A percentile compares a stretch with the other conserved stretches of the same genome.
Evolutionary conservation across 1,140 invertebrate species (phyloP).

Genomic region (Polyergus mexicanus): DNA sequence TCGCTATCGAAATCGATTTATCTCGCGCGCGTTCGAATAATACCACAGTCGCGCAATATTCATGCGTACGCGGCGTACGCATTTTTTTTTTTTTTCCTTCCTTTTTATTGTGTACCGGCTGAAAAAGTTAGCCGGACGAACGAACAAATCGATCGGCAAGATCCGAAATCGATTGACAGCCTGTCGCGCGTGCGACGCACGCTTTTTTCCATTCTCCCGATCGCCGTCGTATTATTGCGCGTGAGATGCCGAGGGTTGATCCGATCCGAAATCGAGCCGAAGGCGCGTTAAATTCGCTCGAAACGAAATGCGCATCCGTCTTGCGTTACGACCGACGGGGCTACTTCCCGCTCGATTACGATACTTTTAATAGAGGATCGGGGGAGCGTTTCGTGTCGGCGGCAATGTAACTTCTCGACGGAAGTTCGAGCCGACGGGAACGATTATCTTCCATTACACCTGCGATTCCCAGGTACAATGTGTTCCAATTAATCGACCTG

Average conservation of each 20-base stretch:
- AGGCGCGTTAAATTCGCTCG: constrained; percentile 55
- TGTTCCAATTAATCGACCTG: constrained; percentile 79
- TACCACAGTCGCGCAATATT: constrained; percentile 31
- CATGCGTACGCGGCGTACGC: constrained; percentile 8
- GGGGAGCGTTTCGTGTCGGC: constrained; percentile 70
- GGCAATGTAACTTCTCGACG: constrained; percentile 77
- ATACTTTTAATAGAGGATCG: constrained; percentile 74
- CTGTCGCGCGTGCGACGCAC: constrained; percentile 28
- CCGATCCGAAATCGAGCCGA: constrained; percentile 35
- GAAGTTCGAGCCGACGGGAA: constrained; percentile 71
- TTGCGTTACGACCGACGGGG: constrained; percentile 46
- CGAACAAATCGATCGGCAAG: constrained; percentile 46
- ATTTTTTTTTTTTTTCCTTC: neutral
- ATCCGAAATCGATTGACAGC: constrained; percentile 46
- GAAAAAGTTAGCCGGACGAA: constrained; percentile 22
- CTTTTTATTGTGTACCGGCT: constrained; percentile 13
- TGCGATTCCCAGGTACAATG: constrained; percentile 81
- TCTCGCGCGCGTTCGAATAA: neutral
- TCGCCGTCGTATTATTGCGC: constrained; percentile 40
- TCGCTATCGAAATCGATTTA: constrained; percentile 7
- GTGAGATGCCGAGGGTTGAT: constrained; percentile 27
- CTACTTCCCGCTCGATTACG: constrained; percentile 63
- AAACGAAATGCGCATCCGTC: constrained; percentile 57
- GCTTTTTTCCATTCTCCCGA: constrained; percentile 11
- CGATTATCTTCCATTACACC: constrained; percentile 82